Evolutionary conservation across 2,113 vertebrate species (phyloP).

Genomic region (Corydoras sp.): DNA sequence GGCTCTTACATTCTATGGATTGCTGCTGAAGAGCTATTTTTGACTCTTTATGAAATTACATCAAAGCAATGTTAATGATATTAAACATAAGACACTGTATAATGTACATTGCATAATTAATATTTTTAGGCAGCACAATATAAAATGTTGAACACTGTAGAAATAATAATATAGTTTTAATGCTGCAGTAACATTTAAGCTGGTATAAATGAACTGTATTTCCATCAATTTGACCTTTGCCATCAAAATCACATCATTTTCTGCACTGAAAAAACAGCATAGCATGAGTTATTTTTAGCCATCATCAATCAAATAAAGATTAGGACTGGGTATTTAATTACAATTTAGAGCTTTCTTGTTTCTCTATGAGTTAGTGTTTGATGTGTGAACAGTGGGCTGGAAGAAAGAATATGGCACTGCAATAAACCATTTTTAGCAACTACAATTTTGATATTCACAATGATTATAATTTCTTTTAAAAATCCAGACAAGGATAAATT

Average conservation of each 20-base stretch:
- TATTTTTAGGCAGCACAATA: no score
- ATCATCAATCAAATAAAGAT: conserved; percentile 29
- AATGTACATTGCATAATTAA: no score
- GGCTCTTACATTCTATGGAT: no score
- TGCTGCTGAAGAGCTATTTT: no score
- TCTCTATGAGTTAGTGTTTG: conserved; percentile 27
- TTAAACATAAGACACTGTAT: no score
- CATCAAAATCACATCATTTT: not conserved
- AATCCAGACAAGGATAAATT: conserved; percentile 14
- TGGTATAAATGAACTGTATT: no score
- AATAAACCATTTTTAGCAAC: conserved; percentile 36
- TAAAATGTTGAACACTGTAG: no score
- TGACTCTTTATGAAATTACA: no score
- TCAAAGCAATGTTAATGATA: no score
- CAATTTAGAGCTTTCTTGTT: conserved; percentile 15
- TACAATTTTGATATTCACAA: conserved; percentile 41
- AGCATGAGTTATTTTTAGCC: conserved; percentile 25
- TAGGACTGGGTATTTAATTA: conserved; percentile 43
- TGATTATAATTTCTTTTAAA: conserved; percentile 32
- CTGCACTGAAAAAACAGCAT: not conserved
- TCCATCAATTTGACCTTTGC: no score
- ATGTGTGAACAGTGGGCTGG: conserved; percentile 15
- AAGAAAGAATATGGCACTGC: conserved; percentile 7
- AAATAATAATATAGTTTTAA: no score
- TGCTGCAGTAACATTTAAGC: no score